These are phyloP conservation scores for Hirtodrosophila alboralis DNA, from an alignment of 2,888 invertebrate species.

Conservation along the genomic window DNA sequence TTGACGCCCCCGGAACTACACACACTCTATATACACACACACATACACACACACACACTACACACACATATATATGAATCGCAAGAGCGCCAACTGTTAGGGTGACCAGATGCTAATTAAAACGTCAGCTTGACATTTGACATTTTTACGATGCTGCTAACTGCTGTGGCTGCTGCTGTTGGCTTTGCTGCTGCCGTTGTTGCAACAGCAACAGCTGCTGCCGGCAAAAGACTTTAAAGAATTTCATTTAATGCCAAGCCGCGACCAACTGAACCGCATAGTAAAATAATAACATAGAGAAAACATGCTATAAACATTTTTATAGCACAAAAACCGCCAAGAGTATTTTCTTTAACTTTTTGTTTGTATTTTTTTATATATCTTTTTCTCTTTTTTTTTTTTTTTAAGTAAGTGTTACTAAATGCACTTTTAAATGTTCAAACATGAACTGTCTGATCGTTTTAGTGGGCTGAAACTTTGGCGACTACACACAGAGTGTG, in stretches of 20 bases:
- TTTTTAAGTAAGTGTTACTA: constrained; percentile 82
- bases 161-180: constrained; percentile 65
- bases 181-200: constrained; percentile 17
- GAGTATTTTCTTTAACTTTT: constrained; percentile 16
- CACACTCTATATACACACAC: constrained; percentile 22
- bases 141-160: constrained; percentile 81
- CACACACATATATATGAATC: background rate
- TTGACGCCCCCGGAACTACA: constrained; percentile 55
- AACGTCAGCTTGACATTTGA: constrained; percentile 81
- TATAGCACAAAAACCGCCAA: constrained; percentile 63
- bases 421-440: constrained; percentile 82
- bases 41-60: background rate
- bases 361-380: too few relatives aligned
- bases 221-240: constrained; percentile 64
- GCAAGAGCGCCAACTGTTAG: constrained; percentile 53
- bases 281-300: constrained; percentile 71
- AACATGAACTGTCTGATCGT: constrained; percentile 64
- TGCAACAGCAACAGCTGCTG: constrained; percentile 20
- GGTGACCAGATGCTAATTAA: constrained; percentile 77
- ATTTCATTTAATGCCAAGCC: constrained; percentile 65
- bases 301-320: constrained; percentile 80
- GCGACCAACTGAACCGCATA: constrained; percentile 55
- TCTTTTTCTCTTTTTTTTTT: constrained; percentile 20
- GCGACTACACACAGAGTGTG: constrained; percentile 41
- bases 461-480: background rate